Evolutionary conservation across 2,113 vertebrate genomes (phyloP).

Genomic region (Ascaphus truei): DNA sequence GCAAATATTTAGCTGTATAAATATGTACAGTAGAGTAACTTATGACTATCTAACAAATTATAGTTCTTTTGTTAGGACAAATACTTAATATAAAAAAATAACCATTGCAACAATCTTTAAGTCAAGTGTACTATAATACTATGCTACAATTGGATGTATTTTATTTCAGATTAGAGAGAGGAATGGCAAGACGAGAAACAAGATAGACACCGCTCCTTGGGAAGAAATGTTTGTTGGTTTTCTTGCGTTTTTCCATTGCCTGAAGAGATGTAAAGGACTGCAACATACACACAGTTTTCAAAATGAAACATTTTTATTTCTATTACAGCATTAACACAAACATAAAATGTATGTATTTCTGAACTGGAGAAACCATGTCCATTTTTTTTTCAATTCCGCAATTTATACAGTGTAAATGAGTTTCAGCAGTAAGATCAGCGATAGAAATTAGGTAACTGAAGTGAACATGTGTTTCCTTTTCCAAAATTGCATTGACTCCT

Average conservation of each 20-base stretch:
- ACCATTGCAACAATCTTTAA: too few relatives aligned
- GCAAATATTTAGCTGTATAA: too few relatives aligned
- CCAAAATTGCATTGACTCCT: too few relatives aligned
- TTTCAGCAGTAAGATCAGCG: background rate
- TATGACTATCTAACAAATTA: too few relatives aligned
- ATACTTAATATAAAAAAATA: too few relatives aligned
- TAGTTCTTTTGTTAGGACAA: too few relatives aligned
- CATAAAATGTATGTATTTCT: background rate
- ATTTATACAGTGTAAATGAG: background rate
- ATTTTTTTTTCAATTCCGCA: background rate
- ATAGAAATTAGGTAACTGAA: background rate
- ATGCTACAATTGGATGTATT: background rate
- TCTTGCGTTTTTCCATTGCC: too few relatives aligned
- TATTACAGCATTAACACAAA: background rate
- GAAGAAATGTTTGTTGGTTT: too few relatives aligned
- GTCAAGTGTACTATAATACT: too few relatives aligned
- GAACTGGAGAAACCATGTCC: background rate
- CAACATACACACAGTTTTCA: background rate
- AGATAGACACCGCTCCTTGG: too few relatives aligned
- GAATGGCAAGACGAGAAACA: too few relatives aligned
- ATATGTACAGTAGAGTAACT: too few relatives aligned
- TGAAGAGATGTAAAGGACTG: background rate
- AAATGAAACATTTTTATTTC: conserved; percentile 1
- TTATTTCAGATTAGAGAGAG: background rate
- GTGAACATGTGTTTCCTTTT: background rate